A percentile compares a stretch with the other conserved stretches of the same genome.
Conservation (phyloP, 2,888 invertebrate genomes). For the Eilema sororculum region DNA sequence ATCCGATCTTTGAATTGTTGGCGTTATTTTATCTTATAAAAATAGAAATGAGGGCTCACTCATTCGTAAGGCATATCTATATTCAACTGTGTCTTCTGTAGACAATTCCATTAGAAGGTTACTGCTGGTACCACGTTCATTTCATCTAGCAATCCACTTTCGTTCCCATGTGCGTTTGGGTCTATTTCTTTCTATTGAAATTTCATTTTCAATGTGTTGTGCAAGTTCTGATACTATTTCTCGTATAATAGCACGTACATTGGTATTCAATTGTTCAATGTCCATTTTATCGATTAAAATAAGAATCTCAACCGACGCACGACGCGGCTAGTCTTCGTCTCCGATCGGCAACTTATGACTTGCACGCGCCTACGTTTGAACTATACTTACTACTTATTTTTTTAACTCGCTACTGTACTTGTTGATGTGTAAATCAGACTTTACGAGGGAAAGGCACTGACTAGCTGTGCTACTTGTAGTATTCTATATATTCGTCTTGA, state of each 20-base stretch:
- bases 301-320: too few species aligned
- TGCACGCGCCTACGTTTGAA: too few species aligned
- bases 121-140: background rate
- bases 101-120: too few species aligned
- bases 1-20: constrained; percentile 32
- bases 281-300: too few species aligned
- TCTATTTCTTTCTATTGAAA: constrained; percentile 16
- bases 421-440: too few species aligned
- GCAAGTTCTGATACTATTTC: constrained; percentile 19
- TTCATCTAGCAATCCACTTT: constrained; percentile 18
- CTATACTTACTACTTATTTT: too few species aligned
- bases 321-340: constrained; percentile 10
- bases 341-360: constrained; percentile 12
- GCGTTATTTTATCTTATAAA: constrained; percentile 32
- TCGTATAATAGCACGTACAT: too few species aligned
- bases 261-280: too few species aligned
- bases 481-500: too few species aligned
- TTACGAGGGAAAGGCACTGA: too few species aligned
- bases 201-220: constrained; percentile 13
- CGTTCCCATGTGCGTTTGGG: constrained; percentile 17
- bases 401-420: too few species aligned
- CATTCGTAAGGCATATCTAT: constrained; percentile 21
- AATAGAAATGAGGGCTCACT: constrained; percentile 26
- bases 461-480: too few species aligned
- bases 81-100: constrained; percentile 2